These are phyloP conservation scores for Zosterops hypoxanthus DNA, from an alignment of 2,113 vertebrate genomes.

Conservation along the genomic window DNA sequence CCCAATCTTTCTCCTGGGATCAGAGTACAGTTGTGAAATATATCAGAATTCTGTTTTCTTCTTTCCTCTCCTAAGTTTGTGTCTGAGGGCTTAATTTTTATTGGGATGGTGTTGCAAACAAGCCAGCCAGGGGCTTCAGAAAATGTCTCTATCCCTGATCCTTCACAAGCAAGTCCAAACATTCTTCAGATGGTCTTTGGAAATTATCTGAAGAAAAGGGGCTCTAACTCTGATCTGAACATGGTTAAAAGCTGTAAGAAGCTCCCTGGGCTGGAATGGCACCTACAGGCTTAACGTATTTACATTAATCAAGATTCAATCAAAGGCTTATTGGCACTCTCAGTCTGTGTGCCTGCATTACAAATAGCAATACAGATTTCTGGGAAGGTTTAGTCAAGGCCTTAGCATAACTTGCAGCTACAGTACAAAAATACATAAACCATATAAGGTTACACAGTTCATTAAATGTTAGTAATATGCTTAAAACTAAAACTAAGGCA, in stretches of 20 bases:
- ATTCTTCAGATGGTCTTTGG: constrained; percentile 21
- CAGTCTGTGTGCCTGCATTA: constrained; percentile 5
- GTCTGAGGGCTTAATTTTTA: constrained; percentile 57
- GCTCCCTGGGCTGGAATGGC: constrained; percentile 24
- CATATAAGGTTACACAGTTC: constrained; percentile 70
- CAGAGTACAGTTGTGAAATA: constrained; percentile 20
- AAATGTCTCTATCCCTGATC: constrained; percentile 8
- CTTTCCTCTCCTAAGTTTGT: constrained; percentile 34
- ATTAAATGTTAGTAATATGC: constrained; percentile 70
- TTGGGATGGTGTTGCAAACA: constrained; percentile 61
- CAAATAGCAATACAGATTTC: constrained; percentile 37
- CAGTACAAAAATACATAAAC: constrained; percentile 58
- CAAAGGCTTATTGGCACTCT: constrained; percentile 52
- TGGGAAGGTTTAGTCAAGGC: constrained; percentile 50
- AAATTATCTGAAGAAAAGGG: constrained; percentile 31
- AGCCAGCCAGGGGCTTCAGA: constrained; percentile 43
- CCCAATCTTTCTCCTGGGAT: constrained; percentile 47
- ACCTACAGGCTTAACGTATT: constrained; percentile 43
- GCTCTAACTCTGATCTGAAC: background rate
- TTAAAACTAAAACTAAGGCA: constrained; percentile 66
- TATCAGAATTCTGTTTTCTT: constrained; percentile 51
- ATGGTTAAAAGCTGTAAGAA: constrained; percentile 45
- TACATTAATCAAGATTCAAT: constrained; percentile 56
- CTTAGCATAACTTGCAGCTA: constrained; percentile 52
- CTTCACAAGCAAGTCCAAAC: background rate